Percentiles rank a stretch among this genome's conserved stretches.
These are phyloP conservation scores for Prionace glauca DNA, from an alignment of 2,797 vertebrate genomes.

Conservation along the genomic window DNA sequence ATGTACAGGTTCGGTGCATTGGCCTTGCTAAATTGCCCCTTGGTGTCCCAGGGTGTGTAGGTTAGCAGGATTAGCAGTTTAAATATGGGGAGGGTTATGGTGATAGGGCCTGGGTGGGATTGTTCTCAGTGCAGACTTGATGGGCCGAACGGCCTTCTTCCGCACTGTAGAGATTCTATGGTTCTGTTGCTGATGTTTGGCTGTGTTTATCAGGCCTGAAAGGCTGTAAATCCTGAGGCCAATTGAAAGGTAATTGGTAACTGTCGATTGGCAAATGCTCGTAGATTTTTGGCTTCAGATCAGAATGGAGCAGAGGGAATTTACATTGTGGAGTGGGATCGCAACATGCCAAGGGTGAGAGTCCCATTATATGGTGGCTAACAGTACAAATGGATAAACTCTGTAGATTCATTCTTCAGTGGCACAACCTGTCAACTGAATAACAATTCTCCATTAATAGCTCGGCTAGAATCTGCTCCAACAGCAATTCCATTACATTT, in stretches of 20 bases:
- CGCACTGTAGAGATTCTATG: not conserved
- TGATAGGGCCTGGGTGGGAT: too few species aligned
- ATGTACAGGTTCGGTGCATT: too few species aligned
- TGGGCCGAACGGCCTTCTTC: too few species aligned
- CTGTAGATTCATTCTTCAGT: not conserved
- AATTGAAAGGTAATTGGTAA: not conserved
- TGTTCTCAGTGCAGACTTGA: too few species aligned
- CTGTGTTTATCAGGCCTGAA: not conserved
- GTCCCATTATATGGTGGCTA: not conserved
- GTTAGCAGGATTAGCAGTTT: too few species aligned
- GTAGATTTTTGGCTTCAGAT: not conserved
- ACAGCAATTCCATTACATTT: not conserved
- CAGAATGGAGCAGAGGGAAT: not conserved
- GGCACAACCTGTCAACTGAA: not conserved
- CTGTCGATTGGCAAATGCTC: not conserved
- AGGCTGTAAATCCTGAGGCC: not conserved
- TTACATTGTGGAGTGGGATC: not conserved
- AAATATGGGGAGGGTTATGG: too few species aligned
- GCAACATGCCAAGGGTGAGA: not conserved
- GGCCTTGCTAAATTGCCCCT: too few species aligned
- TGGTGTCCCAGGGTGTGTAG: too few species aligned
- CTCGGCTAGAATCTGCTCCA: not conserved
- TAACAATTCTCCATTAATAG: not conserved
- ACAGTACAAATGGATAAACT: not conserved
- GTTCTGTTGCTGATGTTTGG: not conserved